Evolutionary conservation across 2,888 invertebrate genomes (phyloP).

Genomic region (Leucania comma): DNA sequence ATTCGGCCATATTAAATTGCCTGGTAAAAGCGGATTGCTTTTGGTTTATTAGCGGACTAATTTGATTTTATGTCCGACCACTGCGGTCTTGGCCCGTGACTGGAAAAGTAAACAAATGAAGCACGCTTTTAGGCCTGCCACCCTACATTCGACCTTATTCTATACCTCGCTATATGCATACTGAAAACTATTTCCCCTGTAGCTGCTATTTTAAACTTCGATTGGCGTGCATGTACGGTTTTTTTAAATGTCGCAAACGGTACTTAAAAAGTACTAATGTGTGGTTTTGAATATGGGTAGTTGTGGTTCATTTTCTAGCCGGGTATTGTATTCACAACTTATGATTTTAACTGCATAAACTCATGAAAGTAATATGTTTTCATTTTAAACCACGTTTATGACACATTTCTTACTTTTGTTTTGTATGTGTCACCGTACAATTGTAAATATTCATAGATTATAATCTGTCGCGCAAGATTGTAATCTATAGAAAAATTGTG

Average conservation of each 20-base stretch:
- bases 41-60: constrained; percentile 87
- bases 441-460: too few relatives aligned
- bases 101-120: constrained; percentile 82
- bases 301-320: not conserved
- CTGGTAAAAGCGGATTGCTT: constrained; percentile 80
- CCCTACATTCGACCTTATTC: constrained; percentile 52
- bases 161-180: not conserved
- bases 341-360: not conserved
- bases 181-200: constrained; percentile 34
- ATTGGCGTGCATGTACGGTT: constrained; percentile 39
- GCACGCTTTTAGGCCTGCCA: constrained; percentile 53
- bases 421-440: not conserved
- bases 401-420: not conserved
- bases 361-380: not conserved
- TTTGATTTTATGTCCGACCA: constrained; percentile 85
- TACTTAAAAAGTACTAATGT: constrained; percentile 41
- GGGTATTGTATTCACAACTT: not conserved
- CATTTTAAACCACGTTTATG: not conserved
- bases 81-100: constrained; percentile 78
- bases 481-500: too few relatives aligned
- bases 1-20: constrained; percentile 78
- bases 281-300: constrained; percentile 17
- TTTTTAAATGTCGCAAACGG: constrained; percentile 19
- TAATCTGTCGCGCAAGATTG: too few relatives aligned
- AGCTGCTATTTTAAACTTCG: constrained; percentile 46